Evolutionary conservation across 2,797 vertebrate genomes (phyloP), one percentile per base, ranked within the genome.

Genomic region (Dendrocincla tyrannina): DNA sequence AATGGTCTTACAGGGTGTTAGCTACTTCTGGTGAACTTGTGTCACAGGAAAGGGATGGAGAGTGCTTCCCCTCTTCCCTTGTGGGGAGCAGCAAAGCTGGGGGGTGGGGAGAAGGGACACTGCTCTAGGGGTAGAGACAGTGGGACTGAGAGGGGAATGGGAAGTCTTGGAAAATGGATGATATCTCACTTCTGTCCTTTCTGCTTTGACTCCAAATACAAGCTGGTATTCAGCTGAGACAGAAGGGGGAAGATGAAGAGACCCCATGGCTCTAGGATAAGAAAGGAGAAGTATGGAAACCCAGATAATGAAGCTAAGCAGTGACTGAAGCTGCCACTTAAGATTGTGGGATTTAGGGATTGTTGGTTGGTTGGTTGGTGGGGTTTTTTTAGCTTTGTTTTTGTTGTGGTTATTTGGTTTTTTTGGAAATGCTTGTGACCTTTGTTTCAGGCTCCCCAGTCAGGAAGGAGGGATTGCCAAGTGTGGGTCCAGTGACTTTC

Each of bases 101-200:
- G 8, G 24, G 6, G 8, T 8, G 7, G 22, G 5, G n/a, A 4
- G 6, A 13, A 37, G 47, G 27, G 32, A 1, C 2, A 1, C 2
- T 58, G 56, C 35, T 23, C 42, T 39, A 5, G 35, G 18, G 9
- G 8, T 6, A 10, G 23, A 58, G 41, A 10, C 33, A 58, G 16
- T 9, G n/a, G 17, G 19, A 16, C 27, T 42, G 37, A 33, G 41
- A 60, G 52, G 24, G 55, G 32, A 73, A 20, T 9, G 32, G 8
- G 7, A 11, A 17, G 5, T 20, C 37, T 47, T 60, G 32, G n/a
- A 30, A 35, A 56, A 24, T 3, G 7, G 42, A 7, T 67, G 68
- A 1, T 35, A 7, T 11, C 50, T 83, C 14, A 8, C 19, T 77
- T 79, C 27, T 89, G 25, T 64, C 12, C 12, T 32, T 72, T 44